Evolutionary conservation across 2,113 vertebrate genomes (phyloP).

Genomic region (Xenus cinereus): DNA sequence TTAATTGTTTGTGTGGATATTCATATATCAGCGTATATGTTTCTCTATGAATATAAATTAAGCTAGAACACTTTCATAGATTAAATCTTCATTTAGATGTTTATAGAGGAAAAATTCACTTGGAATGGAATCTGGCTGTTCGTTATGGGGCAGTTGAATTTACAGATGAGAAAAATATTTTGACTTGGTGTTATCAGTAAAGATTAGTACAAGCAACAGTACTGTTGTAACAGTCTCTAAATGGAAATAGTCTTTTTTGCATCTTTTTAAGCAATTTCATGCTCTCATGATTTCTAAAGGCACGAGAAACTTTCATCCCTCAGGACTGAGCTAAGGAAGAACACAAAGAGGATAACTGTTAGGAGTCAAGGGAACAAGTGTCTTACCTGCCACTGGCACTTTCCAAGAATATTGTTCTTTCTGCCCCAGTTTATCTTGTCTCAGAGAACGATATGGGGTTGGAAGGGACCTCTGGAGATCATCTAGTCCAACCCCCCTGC

Average conservation of each 20-base stretch:
- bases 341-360: background rate
- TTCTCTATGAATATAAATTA: background rate
- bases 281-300: background rate
- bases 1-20: background rate
- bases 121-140: background rate
- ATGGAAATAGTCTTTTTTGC: background rate
- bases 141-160: background rate
- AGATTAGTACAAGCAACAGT: background rate
- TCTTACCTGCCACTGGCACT: background rate
- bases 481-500: no score
- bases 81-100: background rate
- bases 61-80: background rate
- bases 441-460: no score
- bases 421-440: background rate
- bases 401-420: background rate
- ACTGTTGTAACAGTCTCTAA: background rate
- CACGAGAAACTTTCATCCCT: background rate
- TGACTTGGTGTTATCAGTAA: background rate
- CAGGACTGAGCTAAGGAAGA: background rate
- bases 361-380: background rate
- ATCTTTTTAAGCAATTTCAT: background rate
- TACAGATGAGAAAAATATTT: background rate
- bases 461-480: no score
- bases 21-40: background rate
- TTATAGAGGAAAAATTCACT: background rate